phyloP scores from a whole-genome alignment of 2,888 invertebrate genomes.

The Acleris holmiana region DNA sequence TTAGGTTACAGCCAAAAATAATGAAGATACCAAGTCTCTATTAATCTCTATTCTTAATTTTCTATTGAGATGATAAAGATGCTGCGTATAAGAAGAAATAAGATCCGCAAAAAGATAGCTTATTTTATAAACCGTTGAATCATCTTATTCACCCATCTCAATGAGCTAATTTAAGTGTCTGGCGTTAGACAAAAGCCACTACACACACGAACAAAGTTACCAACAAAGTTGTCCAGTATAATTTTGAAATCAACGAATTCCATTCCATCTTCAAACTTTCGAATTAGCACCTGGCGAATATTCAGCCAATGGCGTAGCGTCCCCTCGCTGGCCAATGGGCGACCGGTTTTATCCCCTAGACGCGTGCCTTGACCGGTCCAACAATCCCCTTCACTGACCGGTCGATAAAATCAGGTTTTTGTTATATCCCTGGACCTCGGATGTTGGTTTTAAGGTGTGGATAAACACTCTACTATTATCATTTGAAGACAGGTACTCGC shows the following conservation, averaged over 20 bases:
- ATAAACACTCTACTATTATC: constrained; percentile 70
- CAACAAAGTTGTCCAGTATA: not conserved
- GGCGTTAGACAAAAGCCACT: not conserved
- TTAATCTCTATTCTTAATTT: no score
- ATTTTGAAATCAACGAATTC: constrained; percentile 4
- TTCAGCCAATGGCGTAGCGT: constrained; percentile 55
- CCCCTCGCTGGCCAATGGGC: constrained; percentile 72
- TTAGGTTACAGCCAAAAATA: no score
- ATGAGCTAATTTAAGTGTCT: not conserved
- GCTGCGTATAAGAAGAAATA: no score
- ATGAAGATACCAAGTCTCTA: no score
- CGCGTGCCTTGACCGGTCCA: constrained; percentile 65
- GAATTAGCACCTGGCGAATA: constrained; percentile 67
- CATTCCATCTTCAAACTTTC: constrained; percentile 8
- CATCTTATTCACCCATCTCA: no score
- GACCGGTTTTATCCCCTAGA: constrained; percentile 66
- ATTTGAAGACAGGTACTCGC: constrained; percentile 68
- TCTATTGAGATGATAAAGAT: no score
- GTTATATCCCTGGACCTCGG: constrained; percentile 66
- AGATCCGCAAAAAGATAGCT: no score
- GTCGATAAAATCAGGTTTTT: constrained; percentile 47
- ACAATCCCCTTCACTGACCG: constrained; percentile 42
- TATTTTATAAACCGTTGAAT: no score
- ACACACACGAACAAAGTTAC: no score
- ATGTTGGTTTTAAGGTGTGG: constrained; percentile 68